Evolutionary conservation across 2,113 vertebrate genomes (phyloP), one percentile per base, ranked within the genome.

Genomic region (Pelecanoides urinatrix): DNA sequence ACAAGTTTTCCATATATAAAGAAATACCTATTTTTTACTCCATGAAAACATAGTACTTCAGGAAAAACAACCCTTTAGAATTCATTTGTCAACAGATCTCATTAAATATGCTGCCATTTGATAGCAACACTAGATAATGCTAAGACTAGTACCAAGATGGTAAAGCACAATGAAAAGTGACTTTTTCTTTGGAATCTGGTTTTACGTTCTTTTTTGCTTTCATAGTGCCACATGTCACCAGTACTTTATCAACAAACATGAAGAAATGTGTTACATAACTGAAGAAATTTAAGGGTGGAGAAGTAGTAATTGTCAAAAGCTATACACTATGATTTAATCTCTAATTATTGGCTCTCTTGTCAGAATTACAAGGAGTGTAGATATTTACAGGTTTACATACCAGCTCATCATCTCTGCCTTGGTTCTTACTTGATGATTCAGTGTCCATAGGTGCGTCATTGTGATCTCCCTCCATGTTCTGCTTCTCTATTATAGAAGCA

Each of bases 401-500:
- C 98, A 98, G 98, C 49, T 99, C 98, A 81, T 99, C 99, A 45
- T 98, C 98, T 97, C 97, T 98, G 97, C 97, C 97, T 96, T 99
- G 99, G 96, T 96, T 99, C 97, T 99, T 99, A 92, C 97, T 97
- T 34, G 98, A 92, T 10, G 98, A 96, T 74, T 99, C 99, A 1
- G 98, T 98, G 81, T 99, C 99, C 98, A 99, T 99, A 42, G 99
- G 97, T 45, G 97, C 97, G 61, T 99, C 99, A 13, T 32, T 98
- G 68, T 98, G 99, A 45, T 98, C 98, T 11, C 97, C 97, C 50
- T 98, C 98, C 13, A 97, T 10, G 86, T 98, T 99, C 92, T 98
- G 99, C 97, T 98, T 99, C 95, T 99, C 99, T 27, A 99, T 98
- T 76, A 99, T 88, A 26, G 99, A 99, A 4, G 99, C 99, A 19